Conservation (phyloP, 1,140 invertebrate species). For the Spodoptera litura region DNA sequence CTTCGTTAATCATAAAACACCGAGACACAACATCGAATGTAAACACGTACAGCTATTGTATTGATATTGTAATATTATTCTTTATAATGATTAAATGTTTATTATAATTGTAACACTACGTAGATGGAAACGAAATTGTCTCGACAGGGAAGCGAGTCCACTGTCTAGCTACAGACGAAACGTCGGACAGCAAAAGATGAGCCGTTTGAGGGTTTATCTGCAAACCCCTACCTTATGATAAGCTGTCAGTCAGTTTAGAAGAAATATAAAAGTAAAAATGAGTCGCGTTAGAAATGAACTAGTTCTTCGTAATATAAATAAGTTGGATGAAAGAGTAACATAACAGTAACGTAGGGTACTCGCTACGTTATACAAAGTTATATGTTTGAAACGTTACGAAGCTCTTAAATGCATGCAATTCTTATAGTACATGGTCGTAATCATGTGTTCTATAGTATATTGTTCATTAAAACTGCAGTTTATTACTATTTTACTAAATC, state of each 20-base stretch:
- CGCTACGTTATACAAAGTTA: neutral
- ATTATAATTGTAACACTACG: slow-evolving; percentile 26
- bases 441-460: slow-evolving; percentile 42
- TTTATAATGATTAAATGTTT: slow-evolving; percentile 38
- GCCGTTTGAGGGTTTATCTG: neutral
- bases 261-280: neutral
- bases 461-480: slow-evolving; percentile 5
- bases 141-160: no score
- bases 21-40: slow-evolving; percentile 46
- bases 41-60: slow-evolving; percentile 43
- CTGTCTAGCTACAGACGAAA: no score
- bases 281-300: slow-evolving; percentile 14
- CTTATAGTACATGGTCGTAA: slow-evolving; percentile 36
- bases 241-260: slow-evolving; percentile 8
- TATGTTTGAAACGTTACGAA: slow-evolving; percentile 28
- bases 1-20: slow-evolving; percentile 37
- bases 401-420: slow-evolving; percentile 19
- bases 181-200: no score
- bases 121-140: neutral
- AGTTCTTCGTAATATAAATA: neutral
- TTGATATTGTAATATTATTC: slow-evolving; percentile 38
- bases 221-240: neutral
- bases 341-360: neutral
- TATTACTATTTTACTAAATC: slow-evolving; percentile 22
- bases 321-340: no score